phyloP scores from a whole-genome alignment of 2,797 vertebrate species.

The Cirrhinus mrigala region DNA sequence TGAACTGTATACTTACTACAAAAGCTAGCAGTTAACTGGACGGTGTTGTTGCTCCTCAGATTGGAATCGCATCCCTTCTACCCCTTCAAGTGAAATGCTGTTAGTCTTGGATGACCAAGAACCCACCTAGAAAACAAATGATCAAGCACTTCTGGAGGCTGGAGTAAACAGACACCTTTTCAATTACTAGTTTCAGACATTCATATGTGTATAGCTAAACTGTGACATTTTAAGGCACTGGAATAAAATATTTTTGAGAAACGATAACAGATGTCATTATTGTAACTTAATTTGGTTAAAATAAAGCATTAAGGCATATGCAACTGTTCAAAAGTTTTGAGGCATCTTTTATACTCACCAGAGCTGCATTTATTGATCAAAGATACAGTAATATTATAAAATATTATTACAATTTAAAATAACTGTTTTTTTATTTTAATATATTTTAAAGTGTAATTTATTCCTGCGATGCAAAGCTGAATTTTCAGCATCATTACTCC shows the following conservation, averaged over 20 bases:
- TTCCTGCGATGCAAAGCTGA: too few species aligned
- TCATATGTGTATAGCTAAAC: background rate
- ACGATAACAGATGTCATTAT: background rate
- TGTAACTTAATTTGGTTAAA: background rate
- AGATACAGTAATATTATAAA: background rate
- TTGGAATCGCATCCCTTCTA: constrained; percentile 59
- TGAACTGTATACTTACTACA: background rate
- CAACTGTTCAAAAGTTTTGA: too few species aligned
- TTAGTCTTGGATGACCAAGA: background rate
- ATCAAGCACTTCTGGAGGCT: background rate
- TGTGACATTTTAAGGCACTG: background rate
- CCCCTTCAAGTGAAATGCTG: constrained; percentile 55
- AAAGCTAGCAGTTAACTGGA: background rate
- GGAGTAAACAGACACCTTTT: background rate
- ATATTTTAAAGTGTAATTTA: background rate
- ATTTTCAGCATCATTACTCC: background rate
- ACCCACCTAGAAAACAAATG: background rate
- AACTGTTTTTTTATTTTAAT: background rate
- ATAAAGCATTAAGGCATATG: background rate
- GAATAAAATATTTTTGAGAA: constrained; percentile 25
- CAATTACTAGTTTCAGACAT: background rate
- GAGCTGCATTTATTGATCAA: background rate
- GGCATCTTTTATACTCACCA: background rate
- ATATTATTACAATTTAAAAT: constrained; percentile 1
- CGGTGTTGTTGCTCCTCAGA: constrained; percentile 38